phyloP scores from a whole-genome alignment of 2,888 invertebrate genomes.

The Sycophila texana region DNA sequence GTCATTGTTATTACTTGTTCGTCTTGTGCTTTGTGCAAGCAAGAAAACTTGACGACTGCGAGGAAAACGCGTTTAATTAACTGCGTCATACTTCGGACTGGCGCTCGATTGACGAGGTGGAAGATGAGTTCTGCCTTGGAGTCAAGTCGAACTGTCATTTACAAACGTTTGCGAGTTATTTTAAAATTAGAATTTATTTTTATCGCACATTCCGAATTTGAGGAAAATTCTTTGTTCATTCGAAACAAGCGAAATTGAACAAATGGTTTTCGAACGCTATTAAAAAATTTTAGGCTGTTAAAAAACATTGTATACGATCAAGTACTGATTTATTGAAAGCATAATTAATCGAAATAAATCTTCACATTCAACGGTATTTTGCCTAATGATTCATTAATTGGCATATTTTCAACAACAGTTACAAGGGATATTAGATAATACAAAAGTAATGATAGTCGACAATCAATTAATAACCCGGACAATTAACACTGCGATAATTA shows the following conservation, averaged over 20 bases:
- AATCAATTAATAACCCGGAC: slow-evolving; percentile 38
- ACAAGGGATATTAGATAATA: slow-evolving; percentile 34
- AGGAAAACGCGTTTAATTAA: slow-evolving; percentile 50
- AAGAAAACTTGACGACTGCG: slow-evolving; percentile 40
- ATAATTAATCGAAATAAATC: too few relatives aligned
- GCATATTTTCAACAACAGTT: slow-evolving; percentile 36
- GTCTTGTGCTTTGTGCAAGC: slow-evolving; percentile 56
- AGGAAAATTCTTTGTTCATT: too few relatives aligned
- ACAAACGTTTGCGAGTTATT: not conserved
- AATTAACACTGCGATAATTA: slow-evolving; percentile 50
- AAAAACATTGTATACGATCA: not conserved
- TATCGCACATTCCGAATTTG: too few relatives aligned
- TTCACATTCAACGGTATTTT: slow-evolving; percentile 8
- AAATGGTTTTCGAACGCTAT: not conserved
- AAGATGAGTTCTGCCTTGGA: not conserved
- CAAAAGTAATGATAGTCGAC: slow-evolving; percentile 21
- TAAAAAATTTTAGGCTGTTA: not conserved
- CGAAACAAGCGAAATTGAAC: not conserved
- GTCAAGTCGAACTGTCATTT: too few relatives aligned
- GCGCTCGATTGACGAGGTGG: not conserved
- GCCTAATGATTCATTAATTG: slow-evolving; percentile 32
- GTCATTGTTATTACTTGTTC: slow-evolving; percentile 69
- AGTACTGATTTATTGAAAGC: too few relatives aligned
- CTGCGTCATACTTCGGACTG: not conserved
- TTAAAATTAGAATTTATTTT: not conserved